A percentile compares a stretch with the other conserved stretches of the same genome.
Evolutionary conservation across 2,797 vertebrate genomes (phyloP).

Genomic region (Pelochelys cantorii): DNA sequence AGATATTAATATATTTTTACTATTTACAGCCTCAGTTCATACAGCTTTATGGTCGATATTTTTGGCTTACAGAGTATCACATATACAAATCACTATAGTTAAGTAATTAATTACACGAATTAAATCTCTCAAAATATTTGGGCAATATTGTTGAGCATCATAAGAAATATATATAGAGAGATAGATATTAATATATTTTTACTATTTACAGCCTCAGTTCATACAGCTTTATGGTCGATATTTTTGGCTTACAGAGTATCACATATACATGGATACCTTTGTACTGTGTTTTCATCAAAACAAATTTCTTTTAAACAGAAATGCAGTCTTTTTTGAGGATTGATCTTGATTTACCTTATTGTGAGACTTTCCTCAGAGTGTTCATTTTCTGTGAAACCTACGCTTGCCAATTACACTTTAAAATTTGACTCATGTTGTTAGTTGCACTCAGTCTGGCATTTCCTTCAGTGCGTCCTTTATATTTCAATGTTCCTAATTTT

Average conservation of each 20-base stretch:
- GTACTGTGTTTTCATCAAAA: constrained; percentile 23
- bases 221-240: not conserved
- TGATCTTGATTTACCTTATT: not conserved
- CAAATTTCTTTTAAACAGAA: not conserved
- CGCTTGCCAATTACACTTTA: constrained; percentile 26
- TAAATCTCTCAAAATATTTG: constrained; percentile 24
- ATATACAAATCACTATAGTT: not conserved
- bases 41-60: constrained; percentile 6
- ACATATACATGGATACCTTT: constrained; percentile 8
- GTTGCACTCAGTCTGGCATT: constrained; percentile 28
- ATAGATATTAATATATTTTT: not conserved
- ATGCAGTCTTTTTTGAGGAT: constrained; percentile 3
- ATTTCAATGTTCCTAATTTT: constrained; percentile 56
- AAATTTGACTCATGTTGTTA: constrained; percentile 29
- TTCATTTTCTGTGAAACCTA: constrained; percentile 27
- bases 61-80: constrained; percentile 6
- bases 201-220: not conserved
- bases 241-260: constrained; percentile 18
- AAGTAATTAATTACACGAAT: constrained; percentile 5
- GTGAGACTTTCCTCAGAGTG: not conserved
- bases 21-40: not conserved
- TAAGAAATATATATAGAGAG: not conserved
- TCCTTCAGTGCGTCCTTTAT: constrained; percentile 15
- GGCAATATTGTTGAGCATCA: not conserved
- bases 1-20: not conserved